phyloP scores from a whole-genome alignment of 2,113 vertebrate genomes.

The Dolichallabes microphthalmus region DNA sequence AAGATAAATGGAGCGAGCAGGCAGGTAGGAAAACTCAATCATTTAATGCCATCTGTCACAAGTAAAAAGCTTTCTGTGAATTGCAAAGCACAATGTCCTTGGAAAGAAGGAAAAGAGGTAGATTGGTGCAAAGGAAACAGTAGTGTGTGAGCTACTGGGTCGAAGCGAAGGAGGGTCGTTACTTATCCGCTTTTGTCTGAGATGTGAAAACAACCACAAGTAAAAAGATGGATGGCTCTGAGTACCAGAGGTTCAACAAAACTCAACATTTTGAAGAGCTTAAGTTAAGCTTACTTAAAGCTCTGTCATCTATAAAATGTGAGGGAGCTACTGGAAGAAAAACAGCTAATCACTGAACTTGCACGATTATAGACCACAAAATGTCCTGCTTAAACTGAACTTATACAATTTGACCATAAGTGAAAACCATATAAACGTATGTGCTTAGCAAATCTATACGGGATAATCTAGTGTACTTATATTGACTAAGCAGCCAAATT shows the following conservation, averaged over 20 bases:
- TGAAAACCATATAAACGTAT: no score
- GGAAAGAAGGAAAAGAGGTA: slow-evolving; percentile 48
- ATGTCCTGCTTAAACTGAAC: no score
- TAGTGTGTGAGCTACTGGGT: slow-evolving; percentile 47
- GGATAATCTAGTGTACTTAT: no score
- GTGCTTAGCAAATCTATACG: no score
- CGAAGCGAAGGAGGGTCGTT: slow-evolving; percentile 55
- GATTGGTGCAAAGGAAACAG: slow-evolving; percentile 51
- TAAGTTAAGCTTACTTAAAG: background rate
- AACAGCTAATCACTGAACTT: background rate
- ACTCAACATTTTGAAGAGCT: slow-evolving; percentile 10
- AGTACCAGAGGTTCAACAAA: slow-evolving; percentile 37
- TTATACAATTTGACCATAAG: no score
- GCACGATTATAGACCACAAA: no score
- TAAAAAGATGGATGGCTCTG: slow-evolving; percentile 53
- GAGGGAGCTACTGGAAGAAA: background rate
- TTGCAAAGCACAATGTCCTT: slow-evolving; percentile 57
- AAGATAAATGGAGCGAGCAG: slow-evolving; percentile 62
- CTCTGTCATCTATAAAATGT: slow-evolving; percentile 1
- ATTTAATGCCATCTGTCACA: slow-evolving; percentile 61
- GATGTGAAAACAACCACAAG: slow-evolving; percentile 50
- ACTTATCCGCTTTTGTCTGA: slow-evolving; percentile 50
- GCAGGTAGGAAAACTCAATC: slow-evolving; percentile 52
- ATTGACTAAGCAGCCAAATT: no score
- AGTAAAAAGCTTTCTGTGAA: slow-evolving; percentile 47